Evolutionary conservation across 2,888 invertebrate genomes (phyloP), one percentile per base, ranked within the genome.

Genomic region (Candidula unifasciata): DNA sequence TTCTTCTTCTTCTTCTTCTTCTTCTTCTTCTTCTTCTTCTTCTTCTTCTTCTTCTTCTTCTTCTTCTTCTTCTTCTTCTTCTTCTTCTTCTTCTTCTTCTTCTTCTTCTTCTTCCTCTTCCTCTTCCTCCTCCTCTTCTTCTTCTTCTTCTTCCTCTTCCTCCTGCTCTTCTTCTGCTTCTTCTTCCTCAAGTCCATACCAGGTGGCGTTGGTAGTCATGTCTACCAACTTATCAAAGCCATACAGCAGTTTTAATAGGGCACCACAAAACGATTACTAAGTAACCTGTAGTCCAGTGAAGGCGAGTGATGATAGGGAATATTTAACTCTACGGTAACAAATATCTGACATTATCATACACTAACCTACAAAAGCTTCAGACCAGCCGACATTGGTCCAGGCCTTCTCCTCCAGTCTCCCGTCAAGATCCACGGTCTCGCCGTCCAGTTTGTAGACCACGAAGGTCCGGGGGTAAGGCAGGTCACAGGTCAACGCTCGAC

Each of bases 301-400:
- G n/a, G n/a, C n/a, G n/a, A n/a, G n/a, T 54, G 13, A 54, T 54
- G 54, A 13, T 18, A 54, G 54, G 54, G 18, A 54, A 54, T 54
- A 54, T 54, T 54, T 54, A 54, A 54, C 54, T 54, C 18, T 54
- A 13, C 18, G 10, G 54, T 13, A 8, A 54, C 10, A 54, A 54
- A 54, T 13, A 54, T 13, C 54, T 10, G 13, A 54, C 24, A 27
- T 66, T 66, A 2, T 33, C 33, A n/a, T 37, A 5, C 8, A 80
- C 87, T 83, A 79, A 90, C 90, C 90, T 1, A 88, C 86, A 77
- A 90, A 90, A 33, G 85, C 21, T 13, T 87, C 88, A 16, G 88
- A 86, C 90, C 90, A 90, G 18, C 85, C 87, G 21, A 90, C 90
- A 68, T 89, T 90, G 30, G 85, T 86, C 91, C 91, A 91, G 0